Conservation (phyloP, 2,888 invertebrate species). For the Synergus umbraculus region DNA sequence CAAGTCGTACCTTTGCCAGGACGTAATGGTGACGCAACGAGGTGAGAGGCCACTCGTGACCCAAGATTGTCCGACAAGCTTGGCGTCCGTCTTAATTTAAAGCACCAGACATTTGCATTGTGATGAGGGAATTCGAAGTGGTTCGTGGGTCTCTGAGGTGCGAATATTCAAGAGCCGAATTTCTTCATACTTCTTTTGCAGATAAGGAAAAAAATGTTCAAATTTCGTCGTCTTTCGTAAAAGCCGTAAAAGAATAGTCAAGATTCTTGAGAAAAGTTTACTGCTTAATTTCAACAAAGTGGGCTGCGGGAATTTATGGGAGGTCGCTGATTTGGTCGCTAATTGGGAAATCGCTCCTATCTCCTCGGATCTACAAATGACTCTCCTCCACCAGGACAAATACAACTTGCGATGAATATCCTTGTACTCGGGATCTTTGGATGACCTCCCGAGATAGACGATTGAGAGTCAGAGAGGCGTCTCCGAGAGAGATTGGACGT, state of each 20-base stretch:
- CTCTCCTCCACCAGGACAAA: background rate
- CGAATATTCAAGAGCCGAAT: background rate
- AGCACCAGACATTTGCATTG: conserved; percentile 35
- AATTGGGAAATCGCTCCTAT: conserved; percentile 51
- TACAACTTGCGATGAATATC: conserved; percentile 9
- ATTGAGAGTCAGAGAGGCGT: conserved; percentile 1
- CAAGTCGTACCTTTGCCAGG: conserved; percentile 45
- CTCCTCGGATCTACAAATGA: conserved; percentile 48
- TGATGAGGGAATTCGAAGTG: conserved; percentile 5
- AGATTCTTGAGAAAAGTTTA: background rate
- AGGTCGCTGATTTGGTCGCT: conserved; percentile 42
- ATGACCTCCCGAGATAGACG: background rate
- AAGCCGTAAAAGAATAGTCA: too few species aligned
- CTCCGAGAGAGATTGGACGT: background rate
- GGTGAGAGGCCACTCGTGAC: conserved; percentile 52
- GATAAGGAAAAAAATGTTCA: background rate
- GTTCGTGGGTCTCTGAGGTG: background rate
- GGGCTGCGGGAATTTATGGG: background rate
- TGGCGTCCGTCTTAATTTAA: conserved; percentile 51
- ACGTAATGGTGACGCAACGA: conserved; percentile 49
- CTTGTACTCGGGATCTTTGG: conserved; percentile 5
- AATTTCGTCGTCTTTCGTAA: too few species aligned
- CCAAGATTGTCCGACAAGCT: conserved; percentile 46
- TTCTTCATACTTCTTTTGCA: background rate
- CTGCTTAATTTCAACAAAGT: background rate